Evolutionary conservation across 2,797 vertebrate species (phyloP), one percentile per base, ranked within the genome.

Genomic region (Artibeus jamaicensis): DNA sequence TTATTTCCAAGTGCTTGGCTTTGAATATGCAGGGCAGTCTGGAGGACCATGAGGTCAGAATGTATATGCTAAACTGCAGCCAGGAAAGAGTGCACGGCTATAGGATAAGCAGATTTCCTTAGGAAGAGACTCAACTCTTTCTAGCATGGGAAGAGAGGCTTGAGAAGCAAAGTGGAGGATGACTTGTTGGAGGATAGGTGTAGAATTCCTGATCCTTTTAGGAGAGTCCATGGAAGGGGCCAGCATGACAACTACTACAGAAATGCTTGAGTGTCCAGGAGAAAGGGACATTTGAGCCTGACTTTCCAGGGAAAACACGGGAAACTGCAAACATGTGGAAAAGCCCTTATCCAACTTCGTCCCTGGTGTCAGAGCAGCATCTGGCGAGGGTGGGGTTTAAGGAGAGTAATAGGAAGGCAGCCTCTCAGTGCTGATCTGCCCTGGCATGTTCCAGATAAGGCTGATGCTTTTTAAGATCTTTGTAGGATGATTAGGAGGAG

Each of bases 1-100:
- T 95, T 94, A 91, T 92, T 91, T 89, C 37, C 74, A 84, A 89
- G 77, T 77, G 29, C 77, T 89, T 55, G 3, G 26, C 50, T 95
- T 93, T 97, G 74, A 92, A 89, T 89, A 68, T 46, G 24, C 8
- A 76, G 53, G 42, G 18, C 71, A 65, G 32, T n/a, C 77, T 86
- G 73, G n/a, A 79, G 71, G 22, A 53, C 50, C 9, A 37, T 70
- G 39, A 74, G 42, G 48, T 16, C 32, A 65, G 62, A 65, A 65
- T n/a, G 32, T 65, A n/a, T 65, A n/a, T 16, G 32, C 62, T n/a
- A n/a, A 65, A 32, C 14, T 65, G 62, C 29, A 59, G n/a, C 22
- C 68, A 70, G 24, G 46, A 86, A 53, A 59, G 53, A 50, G 67
- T 12, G 11, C 19, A 5, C 15, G 26, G 15, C n/a, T 0, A 32